Percentiles rank a stretch among this genome's conserved stretches.
Evolutionary conservation across 2,113 vertebrate genomes (phyloP).

Genomic region (Aldabrachelys gigantea): DNA sequence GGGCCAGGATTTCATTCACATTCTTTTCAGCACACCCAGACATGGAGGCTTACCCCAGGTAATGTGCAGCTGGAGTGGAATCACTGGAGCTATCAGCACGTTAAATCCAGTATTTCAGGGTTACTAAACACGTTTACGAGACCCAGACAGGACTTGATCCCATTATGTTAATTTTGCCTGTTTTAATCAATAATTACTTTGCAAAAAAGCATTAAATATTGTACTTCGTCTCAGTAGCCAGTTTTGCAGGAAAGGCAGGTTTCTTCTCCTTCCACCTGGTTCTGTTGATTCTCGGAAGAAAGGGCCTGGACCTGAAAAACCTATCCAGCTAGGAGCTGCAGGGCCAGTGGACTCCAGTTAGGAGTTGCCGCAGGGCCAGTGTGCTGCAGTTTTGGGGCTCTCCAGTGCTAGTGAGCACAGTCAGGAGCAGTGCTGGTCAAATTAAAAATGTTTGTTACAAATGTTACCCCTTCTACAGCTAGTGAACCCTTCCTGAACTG

Average conservation of each 20-base stretch:
- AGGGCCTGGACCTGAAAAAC: not conserved
- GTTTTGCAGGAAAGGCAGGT: fast-evolving
- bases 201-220: not conserved
- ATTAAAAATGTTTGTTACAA: not conserved
- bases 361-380: not conserved
- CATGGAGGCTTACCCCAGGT: not conserved
- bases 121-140: not conserved
- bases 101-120: not conserved
- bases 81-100: not conserved
- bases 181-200: not conserved
- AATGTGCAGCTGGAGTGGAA: fast-evolving
- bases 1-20: not conserved
- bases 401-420: not conserved
- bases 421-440: not conserved
- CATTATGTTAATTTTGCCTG: not conserved
- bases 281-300: not conserved
- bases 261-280: not conserved
- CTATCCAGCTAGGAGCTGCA: not conserved
- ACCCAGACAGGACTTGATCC: not conserved
- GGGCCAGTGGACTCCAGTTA: not conserved
- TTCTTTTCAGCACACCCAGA: not conserved
- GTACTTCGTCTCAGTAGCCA: not conserved
- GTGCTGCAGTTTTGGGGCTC: not conserved
- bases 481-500: not conserved
- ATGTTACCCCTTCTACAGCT: not conserved